Conservation (phyloP, 2,888 invertebrate species). For the Mellilla xanthometata region DNA sequence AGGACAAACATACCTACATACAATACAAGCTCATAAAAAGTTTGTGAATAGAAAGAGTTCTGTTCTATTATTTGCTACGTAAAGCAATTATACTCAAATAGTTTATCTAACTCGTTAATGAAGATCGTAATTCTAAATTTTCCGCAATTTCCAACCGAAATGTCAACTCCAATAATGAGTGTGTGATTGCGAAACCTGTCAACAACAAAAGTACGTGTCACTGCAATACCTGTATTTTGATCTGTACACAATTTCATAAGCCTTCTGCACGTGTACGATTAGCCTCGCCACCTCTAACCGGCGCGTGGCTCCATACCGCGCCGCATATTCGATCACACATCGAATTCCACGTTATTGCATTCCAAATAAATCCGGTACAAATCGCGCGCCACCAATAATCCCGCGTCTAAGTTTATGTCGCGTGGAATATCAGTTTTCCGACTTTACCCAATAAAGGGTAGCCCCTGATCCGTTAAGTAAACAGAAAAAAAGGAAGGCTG, state of each 20-base stretch:
- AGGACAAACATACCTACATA: too few species aligned
- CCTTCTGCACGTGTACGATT: constrained; percentile 1
- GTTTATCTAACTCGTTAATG: too few species aligned
- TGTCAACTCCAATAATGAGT: too few species aligned
- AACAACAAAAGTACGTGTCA: background rate
- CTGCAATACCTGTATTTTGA: background rate
- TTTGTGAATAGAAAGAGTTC: too few species aligned
- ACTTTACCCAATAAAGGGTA: constrained; percentile 80
- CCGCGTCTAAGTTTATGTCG: constrained; percentile 68
- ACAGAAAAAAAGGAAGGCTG: constrained; percentile 72
- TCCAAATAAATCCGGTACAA: constrained; percentile 59
- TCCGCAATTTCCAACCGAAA: too few species aligned
- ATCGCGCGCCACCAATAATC: constrained; percentile 62
- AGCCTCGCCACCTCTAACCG: background rate
- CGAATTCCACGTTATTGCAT: constrained; percentile 28
- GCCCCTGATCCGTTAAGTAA: constrained; percentile 79
- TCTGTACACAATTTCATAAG: constrained; percentile 3
- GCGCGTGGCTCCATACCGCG: background rate
- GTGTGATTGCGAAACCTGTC: too few species aligned
- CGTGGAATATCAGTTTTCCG: constrained; percentile 74
- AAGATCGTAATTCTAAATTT: too few species aligned
- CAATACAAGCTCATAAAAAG: too few species aligned
- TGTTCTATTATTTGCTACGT: too few species aligned
- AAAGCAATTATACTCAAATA: too few species aligned
- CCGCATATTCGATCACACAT: constrained; percentile 22